These are phyloP conservation scores for Nephrotoma appendiculata DNA, from an alignment of 2,888 invertebrate species.

Conservation along the genomic window DNA sequence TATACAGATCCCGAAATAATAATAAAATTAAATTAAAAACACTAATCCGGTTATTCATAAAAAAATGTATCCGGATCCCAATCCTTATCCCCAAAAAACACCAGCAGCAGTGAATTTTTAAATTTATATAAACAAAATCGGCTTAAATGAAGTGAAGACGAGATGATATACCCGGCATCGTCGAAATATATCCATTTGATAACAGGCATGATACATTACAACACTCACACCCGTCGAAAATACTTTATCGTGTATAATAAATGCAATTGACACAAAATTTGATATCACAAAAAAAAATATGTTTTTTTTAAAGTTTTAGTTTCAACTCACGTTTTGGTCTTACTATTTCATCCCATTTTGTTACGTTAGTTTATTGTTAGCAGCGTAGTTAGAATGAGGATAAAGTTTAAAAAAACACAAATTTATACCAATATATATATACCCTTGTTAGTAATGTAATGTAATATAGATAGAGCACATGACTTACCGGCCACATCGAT, in stretches of 20 bases:
- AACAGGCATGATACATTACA: background rate
- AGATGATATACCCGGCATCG: background rate
- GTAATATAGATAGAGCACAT: background rate
- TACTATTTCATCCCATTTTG: conserved; percentile 10
- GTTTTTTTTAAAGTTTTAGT: background rate
- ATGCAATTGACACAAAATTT: background rate
- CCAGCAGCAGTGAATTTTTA: background rate
- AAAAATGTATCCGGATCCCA: background rate
- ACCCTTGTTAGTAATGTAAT: background rate
- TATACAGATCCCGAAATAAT: background rate
- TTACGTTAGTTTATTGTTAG: background rate
- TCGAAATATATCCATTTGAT: background rate
- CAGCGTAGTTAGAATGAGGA: background rate
- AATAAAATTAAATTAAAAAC: background rate
- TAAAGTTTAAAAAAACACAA: background rate
- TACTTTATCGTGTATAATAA: background rate
- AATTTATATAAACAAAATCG: background rate
- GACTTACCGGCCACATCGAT: conserved; percentile 49
- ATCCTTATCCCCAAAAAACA: background rate
- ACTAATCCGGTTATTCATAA: background rate
- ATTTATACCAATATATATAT: background rate
- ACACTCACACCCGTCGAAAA: background rate
- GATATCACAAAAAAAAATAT: background rate
- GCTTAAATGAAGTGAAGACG: background rate
- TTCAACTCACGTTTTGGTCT: conserved; percentile 16